Evolutionary conservation across 2,888 invertebrate genomes (phyloP).

Genomic region (Athrips mouffetella): DNA sequence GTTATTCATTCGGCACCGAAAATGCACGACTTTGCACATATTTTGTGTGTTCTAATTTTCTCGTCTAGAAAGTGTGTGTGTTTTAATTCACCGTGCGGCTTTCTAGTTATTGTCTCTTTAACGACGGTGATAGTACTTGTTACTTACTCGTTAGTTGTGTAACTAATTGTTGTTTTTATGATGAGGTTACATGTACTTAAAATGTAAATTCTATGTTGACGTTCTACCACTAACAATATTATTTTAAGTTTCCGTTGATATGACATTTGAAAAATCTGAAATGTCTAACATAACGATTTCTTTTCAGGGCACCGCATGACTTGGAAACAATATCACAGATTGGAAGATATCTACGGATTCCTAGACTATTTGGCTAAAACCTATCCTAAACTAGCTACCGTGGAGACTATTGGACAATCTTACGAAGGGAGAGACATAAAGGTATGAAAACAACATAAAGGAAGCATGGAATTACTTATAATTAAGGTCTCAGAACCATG

Average conservation of each 20-base stretch:
- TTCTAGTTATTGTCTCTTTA: slow-evolving; percentile 6
- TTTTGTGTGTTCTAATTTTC: slow-evolving; percentile 37
- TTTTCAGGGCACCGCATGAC: slow-evolving; percentile 79
- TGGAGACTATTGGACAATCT: slow-evolving; percentile 87
- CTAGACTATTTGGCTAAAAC: slow-evolving; percentile 87
- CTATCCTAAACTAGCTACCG: slow-evolving; percentile 84
- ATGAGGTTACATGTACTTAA: no score
- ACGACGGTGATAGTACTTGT: slow-evolving; percentile 20
- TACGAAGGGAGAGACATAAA: slow-evolving; percentile 85
- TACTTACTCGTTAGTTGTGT: slow-evolving; percentile 12
- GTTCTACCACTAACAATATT: slow-evolving; percentile 1
- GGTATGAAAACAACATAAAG: slow-evolving; percentile 50
- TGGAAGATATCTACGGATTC: slow-evolving; percentile 86
- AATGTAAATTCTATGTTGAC: not conserved
- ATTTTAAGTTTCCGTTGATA: not conserved
- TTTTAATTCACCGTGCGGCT: slow-evolving; percentile 8
- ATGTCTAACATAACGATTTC: slow-evolving; percentile 13
- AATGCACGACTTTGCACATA: slow-evolving; percentile 37
- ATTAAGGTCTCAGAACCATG: not conserved
- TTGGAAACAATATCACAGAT: slow-evolving; percentile 88
- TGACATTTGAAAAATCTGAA: not conserved
- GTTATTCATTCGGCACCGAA: slow-evolving; percentile 60
- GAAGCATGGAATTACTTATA: not conserved
- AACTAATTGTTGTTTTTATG: slow-evolving; percentile 15
- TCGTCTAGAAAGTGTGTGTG: slow-evolving; percentile 19